A percentile compares a stretch with the other conserved stretches of the same genome.
Evolutionary conservation across 2,888 invertebrate genomes (phyloP).

Genomic region (Stomorhina lunata): DNA sequence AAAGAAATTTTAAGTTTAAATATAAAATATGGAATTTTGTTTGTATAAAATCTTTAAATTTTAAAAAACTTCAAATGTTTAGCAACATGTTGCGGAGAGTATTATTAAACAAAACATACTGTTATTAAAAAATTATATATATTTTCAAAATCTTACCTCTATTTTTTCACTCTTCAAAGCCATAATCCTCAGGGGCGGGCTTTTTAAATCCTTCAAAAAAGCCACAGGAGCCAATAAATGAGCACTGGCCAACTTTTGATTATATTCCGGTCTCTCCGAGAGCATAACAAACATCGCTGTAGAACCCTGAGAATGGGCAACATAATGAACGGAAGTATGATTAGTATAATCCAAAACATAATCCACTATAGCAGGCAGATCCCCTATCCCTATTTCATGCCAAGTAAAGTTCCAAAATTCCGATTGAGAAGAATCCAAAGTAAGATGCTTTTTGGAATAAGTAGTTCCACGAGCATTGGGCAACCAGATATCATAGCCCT

Average conservation of each 20-base stretch:
- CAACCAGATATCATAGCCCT: conserved; percentile 77
- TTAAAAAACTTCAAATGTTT: no score
- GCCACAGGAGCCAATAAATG: conserved; percentile 75
- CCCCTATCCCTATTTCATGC: conserved; percentile 77
- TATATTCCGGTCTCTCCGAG: conserved; percentile 74
- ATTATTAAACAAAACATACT: no score
- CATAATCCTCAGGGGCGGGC: conserved; percentile 73
- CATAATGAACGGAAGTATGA: conserved; percentile 73
- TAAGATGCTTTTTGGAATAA: conserved; percentile 72
- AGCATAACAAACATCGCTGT: conserved; percentile 75
- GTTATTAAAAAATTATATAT: not conserved
- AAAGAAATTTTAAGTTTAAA: no score
- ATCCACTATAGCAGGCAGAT: conserved; percentile 75
- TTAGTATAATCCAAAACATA: conserved; percentile 72
- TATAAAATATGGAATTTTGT: no score
- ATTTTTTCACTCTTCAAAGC: conserved; percentile 69
- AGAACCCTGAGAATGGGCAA: conserved; percentile 77
- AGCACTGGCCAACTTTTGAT: conserved; percentile 71
- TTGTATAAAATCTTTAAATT: no score
- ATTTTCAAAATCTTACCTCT: conserved; percentile 74
- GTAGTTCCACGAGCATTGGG: conserved; percentile 77
- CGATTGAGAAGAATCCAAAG: conserved; percentile 69
- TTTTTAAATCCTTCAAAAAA: conserved; percentile 72
- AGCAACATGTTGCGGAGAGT: no score
- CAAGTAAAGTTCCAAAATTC: conserved; percentile 77